phyloP scores from a whole-genome alignment of 2,888 invertebrate species.

The Gastrophysa polygoni region DNA sequence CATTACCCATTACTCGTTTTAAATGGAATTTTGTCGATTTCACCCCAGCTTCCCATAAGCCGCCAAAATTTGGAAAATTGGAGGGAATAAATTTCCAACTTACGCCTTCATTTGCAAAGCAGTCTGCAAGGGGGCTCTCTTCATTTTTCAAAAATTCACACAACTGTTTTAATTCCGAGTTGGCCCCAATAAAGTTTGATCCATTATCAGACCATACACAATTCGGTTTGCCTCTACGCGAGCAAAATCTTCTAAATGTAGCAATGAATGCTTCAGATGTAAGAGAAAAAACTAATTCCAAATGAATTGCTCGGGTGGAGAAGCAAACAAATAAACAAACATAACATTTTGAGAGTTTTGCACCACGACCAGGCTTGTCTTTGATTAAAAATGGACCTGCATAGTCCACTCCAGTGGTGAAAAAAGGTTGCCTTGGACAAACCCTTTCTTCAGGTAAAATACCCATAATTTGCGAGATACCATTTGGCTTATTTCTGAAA shows the following conservation, averaged over 20 bases:
- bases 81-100: conserved; percentile 46
- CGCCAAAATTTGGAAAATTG: conserved; percentile 43
- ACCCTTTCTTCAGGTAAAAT: conserved; percentile 24
- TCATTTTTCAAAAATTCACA: conserved; percentile 10
- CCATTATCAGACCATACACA: conserved; percentile 23
- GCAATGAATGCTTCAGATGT: conserved; percentile 24
- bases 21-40: conserved; percentile 44
- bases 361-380: conserved; percentile 16
- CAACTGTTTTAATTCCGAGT: conserved; percentile 13
- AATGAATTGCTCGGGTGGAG: conserved; percentile 18
- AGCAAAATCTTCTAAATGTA: conserved; percentile 24
- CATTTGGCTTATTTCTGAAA: conserved; percentile 17
- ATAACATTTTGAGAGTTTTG: conserved; percentile 17
- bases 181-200: conserved; percentile 23
- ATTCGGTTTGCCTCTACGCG: conserved; percentile 17
- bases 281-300: conserved; percentile 17
- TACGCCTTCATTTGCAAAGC: conserved; percentile 18
- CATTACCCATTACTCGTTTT: conserved; percentile 35
- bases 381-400: conserved; percentile 26
- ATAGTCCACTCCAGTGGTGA: conserved; percentile 24
- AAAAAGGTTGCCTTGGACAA: conserved; percentile 19
- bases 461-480: conserved; percentile 16
- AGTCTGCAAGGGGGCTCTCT: background rate
- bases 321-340: conserved; percentile 20
- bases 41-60: conserved; percentile 45